A percentile compares a stretch with the other conserved stretches of the same genome.
Evolutionary conservation across 2,113 vertebrate genomes (phyloP).

Genomic region (Columba janthina): DNA sequence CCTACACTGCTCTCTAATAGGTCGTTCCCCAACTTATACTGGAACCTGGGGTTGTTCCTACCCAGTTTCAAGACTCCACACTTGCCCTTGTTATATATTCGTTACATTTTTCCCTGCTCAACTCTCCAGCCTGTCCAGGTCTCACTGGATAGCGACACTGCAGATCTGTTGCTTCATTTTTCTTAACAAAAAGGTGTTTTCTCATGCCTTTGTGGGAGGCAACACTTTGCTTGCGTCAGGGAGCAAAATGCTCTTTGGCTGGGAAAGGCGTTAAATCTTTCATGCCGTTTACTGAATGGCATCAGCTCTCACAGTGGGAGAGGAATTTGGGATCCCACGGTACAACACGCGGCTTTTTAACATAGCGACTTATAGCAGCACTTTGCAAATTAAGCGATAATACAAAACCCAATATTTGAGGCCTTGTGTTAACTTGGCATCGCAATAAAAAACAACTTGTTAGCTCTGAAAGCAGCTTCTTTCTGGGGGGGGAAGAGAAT

Average conservation of each 20-base stretch:
- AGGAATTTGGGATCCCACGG: neutral
- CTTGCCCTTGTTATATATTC: too few species aligned
- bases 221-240: neutral
- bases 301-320: neutral
- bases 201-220: too few species aligned
- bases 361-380: rapidly evolving
- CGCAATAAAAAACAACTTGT: neutral
- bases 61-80: too few species aligned
- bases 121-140: too few species aligned
- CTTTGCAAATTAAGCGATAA: neutral
- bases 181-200: neutral
- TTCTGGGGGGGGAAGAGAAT: neutral
- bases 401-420: neutral
- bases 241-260: neutral
- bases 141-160: neutral
- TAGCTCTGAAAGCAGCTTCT: conserved; percentile 15
- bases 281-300: neutral
- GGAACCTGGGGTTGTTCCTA: too few species aligned
- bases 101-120: too few species aligned
- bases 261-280: neutral
- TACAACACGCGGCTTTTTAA: neutral
- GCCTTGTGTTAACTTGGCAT: conserved; percentile 24
- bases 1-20: too few species aligned
- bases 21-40: too few species aligned
- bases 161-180: neutral